These are phyloP conservation scores for Monopterus albus DNA, from an alignment of 2,113 vertebrate species.

Conservation along the genomic window DNA sequence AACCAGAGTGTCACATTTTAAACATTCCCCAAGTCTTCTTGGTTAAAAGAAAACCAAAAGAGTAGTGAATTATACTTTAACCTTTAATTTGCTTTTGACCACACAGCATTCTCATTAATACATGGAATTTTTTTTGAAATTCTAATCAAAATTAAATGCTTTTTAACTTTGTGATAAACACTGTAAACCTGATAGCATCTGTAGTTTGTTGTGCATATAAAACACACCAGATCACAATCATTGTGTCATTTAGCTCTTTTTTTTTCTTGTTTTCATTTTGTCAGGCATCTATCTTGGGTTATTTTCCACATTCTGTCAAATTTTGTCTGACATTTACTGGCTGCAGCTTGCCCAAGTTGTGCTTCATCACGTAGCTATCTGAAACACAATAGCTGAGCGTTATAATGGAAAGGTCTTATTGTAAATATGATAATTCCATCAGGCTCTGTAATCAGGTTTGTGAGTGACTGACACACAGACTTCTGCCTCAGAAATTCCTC, in stretches of 20 bases:
- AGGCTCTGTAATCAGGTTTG: slow-evolving; percentile 52
- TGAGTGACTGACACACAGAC: slow-evolving; percentile 42
- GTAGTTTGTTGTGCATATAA: slow-evolving; percentile 32
- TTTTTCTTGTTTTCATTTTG: slow-evolving; percentile 37
- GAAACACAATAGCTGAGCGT: slow-evolving; percentile 48
- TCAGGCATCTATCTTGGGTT: slow-evolving; percentile 37
- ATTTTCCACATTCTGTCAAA: slow-evolving; percentile 49
- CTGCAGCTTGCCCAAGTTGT: slow-evolving; percentile 35
- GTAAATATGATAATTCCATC: slow-evolving; percentile 69
- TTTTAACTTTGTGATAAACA: neutral
- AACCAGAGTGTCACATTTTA: slow-evolving; percentile 64
- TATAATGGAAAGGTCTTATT: slow-evolving; percentile 63
- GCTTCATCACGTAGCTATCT: slow-evolving; percentile 50
- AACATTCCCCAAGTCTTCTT: slow-evolving; percentile 63
- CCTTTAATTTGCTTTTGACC: slow-evolving; percentile 15
- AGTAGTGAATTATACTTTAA: slow-evolving; percentile 12
- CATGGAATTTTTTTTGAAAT: slow-evolving; percentile 1
- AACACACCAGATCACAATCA: slow-evolving; percentile 37
- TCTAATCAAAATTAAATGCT: slow-evolving; percentile 4
- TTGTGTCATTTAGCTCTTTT: slow-evolving; percentile 28
- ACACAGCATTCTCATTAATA: slow-evolving; percentile 6
- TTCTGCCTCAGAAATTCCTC: neutral
- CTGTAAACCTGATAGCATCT: slow-evolving; percentile 2
- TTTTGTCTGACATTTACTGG: slow-evolving; percentile 67
- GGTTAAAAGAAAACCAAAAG: slow-evolving; percentile 33